These are phyloP conservation scores for Notoglanidium macrostoma DNA, from an alignment of 2,797 vertebrate genomes.

Conservation along the genomic window DNA sequence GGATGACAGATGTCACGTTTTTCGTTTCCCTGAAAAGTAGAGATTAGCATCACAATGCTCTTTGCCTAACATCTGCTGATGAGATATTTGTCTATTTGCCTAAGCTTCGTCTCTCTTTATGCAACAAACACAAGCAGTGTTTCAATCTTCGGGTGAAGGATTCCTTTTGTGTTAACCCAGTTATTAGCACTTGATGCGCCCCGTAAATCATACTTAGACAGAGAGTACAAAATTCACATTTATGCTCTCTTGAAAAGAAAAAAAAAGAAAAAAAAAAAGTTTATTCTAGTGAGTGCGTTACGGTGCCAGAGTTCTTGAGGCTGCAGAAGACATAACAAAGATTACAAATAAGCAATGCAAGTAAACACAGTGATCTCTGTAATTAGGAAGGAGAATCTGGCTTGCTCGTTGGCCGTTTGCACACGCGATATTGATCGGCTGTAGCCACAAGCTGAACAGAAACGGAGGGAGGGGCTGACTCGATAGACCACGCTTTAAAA, in stretches of 20 bases:
- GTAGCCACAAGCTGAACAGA: slow-evolving; percentile 49
- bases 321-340: slow-evolving; percentile 19
- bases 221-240: neutral
- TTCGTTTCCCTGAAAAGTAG: slow-evolving; percentile 31
- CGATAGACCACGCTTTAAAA: slow-evolving; percentile 43
- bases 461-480: slow-evolving; percentile 20
- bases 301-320: slow-evolving; percentile 44
- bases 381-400: slow-evolving; percentile 54
- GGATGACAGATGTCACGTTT: slow-evolving; percentile 14
- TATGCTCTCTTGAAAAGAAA: neutral
- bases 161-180: slow-evolving; percentile 16
- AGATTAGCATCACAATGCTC: slow-evolving; percentile 50
- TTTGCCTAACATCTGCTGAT: slow-evolving; percentile 57
- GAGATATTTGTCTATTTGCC: slow-evolving; percentile 52
- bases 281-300: neutral
- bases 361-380: slow-evolving; percentile 48
- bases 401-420: slow-evolving; percentile 49
- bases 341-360: slow-evolving; percentile 51
- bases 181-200: neutral
- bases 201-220: slow-evolving; percentile 2
- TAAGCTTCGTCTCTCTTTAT: slow-evolving; percentile 46
- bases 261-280: neutral
- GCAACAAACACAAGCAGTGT: slow-evolving; percentile 42
- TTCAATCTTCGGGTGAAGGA: slow-evolving; percentile 39
- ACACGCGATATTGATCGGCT: slow-evolving; percentile 54